Conservation (phyloP, 2,888 invertebrate species). For the Yponomeuta plumbellus region DNA sequence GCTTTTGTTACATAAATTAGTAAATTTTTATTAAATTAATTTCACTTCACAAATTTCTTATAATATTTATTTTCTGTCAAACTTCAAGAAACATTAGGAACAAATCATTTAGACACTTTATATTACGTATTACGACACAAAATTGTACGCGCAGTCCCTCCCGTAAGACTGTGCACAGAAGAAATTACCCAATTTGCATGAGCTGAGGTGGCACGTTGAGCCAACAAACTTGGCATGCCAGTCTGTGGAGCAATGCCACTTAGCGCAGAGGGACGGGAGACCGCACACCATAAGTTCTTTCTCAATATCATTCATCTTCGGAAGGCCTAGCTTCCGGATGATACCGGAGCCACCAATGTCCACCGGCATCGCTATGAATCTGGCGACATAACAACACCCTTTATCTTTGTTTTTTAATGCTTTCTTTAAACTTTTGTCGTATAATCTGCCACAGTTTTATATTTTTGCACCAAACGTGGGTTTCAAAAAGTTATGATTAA, state of each 20-base stretch:
- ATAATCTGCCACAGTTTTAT: no score
- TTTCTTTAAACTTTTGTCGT: neutral
- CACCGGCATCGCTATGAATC: constrained; percentile 59
- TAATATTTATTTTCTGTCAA: neutral
- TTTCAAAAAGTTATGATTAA: no score
- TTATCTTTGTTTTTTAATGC: constrained; percentile 23
- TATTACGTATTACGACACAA: constrained; percentile 22
- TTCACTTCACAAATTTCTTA: neutral
- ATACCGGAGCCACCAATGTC: constrained; percentile 67
- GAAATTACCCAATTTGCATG: constrained; percentile 32
- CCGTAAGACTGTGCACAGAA: constrained; percentile 27
- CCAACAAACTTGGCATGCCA: constrained; percentile 43
- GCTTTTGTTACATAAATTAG: no score
- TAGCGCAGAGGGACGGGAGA: constrained; percentile 42
- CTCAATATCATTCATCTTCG: constrained; percentile 61
- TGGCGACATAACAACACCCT: constrained; percentile 46
- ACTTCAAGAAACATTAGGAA: neutral
- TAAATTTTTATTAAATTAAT: no score
- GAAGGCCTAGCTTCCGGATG: constrained; percentile 61
- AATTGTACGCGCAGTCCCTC: constrained; percentile 54
- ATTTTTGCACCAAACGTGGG: no score
- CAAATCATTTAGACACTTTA: neutral
- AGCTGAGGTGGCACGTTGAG: constrained; percentile 31
- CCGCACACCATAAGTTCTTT: constrained; percentile 51
- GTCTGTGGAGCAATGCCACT: constrained; percentile 36